phyloP scores from a whole-genome alignment of 2,888 invertebrate species.

The Folsomia candida region DNA sequence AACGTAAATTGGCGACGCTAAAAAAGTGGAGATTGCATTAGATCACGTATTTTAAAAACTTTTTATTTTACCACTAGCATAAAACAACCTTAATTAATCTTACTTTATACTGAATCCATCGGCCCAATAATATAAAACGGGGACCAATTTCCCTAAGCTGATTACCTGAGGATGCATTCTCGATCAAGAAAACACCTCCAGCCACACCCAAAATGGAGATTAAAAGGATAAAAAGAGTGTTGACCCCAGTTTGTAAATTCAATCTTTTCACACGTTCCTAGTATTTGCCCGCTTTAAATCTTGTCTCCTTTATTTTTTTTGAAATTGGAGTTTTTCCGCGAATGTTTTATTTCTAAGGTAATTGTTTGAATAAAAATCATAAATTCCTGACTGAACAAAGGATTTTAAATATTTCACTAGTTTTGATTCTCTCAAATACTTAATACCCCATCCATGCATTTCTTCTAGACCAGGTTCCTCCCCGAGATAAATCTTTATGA shows the following conservation, averaged over 20 bases:
- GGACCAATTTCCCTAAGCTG: no score
- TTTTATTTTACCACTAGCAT: no score
- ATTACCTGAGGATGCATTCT: no score
- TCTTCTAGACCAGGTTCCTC: neutral
- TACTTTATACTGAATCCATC: no score
- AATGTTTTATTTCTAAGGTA: neutral
- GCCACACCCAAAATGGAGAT: neutral
- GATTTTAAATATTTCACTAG: neutral
- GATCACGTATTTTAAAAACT: no score
- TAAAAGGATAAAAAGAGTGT: neutral
- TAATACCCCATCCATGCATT: neutral
- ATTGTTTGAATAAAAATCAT: neutral
- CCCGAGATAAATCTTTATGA: neutral
- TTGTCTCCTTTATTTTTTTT: neutral
- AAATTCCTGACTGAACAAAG: neutral
- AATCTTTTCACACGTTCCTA: neutral
- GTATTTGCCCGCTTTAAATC: neutral
- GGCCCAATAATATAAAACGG: no score
- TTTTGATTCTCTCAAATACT: neutral
- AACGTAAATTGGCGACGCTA: no score
- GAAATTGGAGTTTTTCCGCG: neutral
- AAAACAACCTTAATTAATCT: no score
- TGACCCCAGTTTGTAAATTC: neutral
- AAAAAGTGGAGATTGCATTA: no score
- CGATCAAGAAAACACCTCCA: no score